These are phyloP conservation scores for Cylas formicarius DNA, from an alignment of 1,140 invertebrate species.

Conservation along the genomic window DNA sequence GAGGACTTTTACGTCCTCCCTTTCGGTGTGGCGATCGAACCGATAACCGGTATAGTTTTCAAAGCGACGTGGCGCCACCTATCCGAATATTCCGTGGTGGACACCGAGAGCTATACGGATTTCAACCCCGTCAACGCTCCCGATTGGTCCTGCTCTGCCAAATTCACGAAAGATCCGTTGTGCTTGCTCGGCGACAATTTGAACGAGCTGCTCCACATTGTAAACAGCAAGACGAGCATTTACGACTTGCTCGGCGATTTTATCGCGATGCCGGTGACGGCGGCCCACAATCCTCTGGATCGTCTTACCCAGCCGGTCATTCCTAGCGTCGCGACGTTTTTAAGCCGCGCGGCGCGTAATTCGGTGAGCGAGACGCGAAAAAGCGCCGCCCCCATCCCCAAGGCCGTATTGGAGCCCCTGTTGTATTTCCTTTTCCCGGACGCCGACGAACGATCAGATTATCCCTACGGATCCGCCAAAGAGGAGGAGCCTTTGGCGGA, in stretches of 20 bases:
- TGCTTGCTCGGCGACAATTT: conserved; percentile 59
- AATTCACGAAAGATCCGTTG: conserved; percentile 51
- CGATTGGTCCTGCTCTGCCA: conserved; percentile 62
- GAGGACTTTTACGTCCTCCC: conserved; percentile 56
- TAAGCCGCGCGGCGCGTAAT: conserved; percentile 41
- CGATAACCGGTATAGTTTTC: conserved; percentile 67
- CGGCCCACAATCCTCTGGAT: conserved; percentile 44
- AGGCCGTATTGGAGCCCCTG: conserved; percentile 67
- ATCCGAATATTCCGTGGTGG: conserved; percentile 78
- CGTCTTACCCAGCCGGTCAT: conserved; percentile 52
- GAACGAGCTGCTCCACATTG: conserved; percentile 49
- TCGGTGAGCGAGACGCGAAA: conserved; percentile 43
- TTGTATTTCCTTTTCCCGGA: conserved; percentile 86
- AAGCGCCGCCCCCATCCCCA: conserved; percentile 63
- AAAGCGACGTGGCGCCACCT: conserved; percentile 84
- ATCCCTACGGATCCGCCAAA: conserved; percentile 40
- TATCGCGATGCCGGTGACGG: conserved; percentile 20
- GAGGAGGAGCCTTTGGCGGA: conserved; percentile 11
- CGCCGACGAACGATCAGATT: conserved; percentile 57
- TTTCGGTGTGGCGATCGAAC: conserved; percentile 78
- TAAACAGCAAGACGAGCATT: conserved; percentile 43
- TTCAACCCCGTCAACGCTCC: conserved; percentile 80
- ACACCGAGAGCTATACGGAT: conserved; percentile 80
- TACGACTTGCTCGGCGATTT: conserved; percentile 53
- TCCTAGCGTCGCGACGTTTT: conserved; percentile 48